phyloP scores from a whole-genome alignment of 2,113 vertebrate species.

The Psettodes erumei region DNA sequence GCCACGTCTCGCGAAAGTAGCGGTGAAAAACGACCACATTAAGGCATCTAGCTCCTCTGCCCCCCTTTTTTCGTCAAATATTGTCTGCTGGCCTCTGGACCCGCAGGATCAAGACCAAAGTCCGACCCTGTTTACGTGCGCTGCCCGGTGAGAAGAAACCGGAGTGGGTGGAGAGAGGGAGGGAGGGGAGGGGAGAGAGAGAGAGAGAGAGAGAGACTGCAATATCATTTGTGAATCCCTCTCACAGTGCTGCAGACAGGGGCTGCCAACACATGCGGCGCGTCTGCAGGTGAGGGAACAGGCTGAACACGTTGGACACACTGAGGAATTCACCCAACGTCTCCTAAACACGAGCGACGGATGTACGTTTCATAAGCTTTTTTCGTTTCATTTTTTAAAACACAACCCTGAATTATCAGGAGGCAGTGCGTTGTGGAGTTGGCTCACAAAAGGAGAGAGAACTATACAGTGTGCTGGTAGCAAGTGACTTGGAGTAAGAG shows the following conservation, averaged over 20 bases:
- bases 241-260: slow-evolving; percentile 94
- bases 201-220: slow-evolving; percentile 85
- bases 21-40: slow-evolving; percentile 36
- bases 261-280: slow-evolving; percentile 90
- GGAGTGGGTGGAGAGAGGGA: slow-evolving; percentile 62
- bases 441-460: slow-evolving; percentile 45
- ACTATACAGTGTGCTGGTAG: neutral
- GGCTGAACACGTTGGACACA: slow-evolving; percentile 87
- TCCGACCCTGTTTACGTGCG: slow-evolving; percentile 88
- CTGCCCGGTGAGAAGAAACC: slow-evolving; percentile 72
- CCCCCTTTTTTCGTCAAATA: slow-evolving; percentile 57
- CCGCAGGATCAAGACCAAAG: slow-evolving; percentile 87
- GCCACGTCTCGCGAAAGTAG: slow-evolving; percentile 51
- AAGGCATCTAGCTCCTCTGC: slow-evolving; percentile 5
- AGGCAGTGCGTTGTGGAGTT: slow-evolving; percentile 43
- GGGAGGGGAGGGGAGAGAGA: slow-evolving; percentile 66
- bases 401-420: slow-evolving; percentile 7
- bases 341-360: slow-evolving; percentile 57
- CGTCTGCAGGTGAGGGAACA: slow-evolving; percentile 92
- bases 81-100: slow-evolving; percentile 86
- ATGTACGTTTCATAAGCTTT: slow-evolving; percentile 63
- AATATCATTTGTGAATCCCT: slow-evolving; percentile 97
- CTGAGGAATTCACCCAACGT: slow-evolving; percentile 59
- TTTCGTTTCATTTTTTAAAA: neutral
- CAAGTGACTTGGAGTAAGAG: slow-evolving; percentile 20